These are phyloP conservation scores for Pteronura brasiliensis DNA, from an alignment of 2,113 vertebrate genomes.

Conservation along the genomic window DNA sequence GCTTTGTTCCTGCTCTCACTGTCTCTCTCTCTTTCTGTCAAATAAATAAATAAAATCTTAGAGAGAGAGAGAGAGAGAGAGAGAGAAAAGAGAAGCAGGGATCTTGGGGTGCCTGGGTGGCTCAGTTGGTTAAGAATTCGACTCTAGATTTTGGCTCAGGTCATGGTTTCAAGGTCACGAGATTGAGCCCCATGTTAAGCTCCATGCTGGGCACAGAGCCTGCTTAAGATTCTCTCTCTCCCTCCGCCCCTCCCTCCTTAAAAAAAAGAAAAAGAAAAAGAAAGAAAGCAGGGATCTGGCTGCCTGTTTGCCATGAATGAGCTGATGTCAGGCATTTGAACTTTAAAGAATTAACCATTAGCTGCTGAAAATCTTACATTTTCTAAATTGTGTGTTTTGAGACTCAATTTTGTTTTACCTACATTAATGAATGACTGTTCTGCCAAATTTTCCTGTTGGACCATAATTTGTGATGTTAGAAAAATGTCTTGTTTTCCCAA, in stretches of 20 bases:
- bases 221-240: background rate
- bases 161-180: background rate
- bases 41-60: too few relatives aligned
- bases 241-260: background rate
- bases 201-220: background rate
- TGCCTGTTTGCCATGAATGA: background rate
- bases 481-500: conserved; percentile 13
- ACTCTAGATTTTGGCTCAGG: background rate
- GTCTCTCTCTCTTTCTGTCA: too few relatives aligned
- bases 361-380: background rate
- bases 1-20: too few relatives aligned
- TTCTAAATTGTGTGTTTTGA: background rate
- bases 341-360: background rate
- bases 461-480: background rate
- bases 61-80: too few relatives aligned
- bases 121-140: background rate
- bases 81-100: too few relatives aligned
- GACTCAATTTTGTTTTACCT: background rate
- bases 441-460: conserved; percentile 14
- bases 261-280: background rate
- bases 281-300: background rate
- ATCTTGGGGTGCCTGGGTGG: background rate
- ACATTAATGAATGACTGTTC: background rate
- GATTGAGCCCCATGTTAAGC: background rate
- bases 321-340: background rate